phyloP scores from a whole-genome alignment of 2,888 invertebrate species.

The Amiota communis region DNA sequence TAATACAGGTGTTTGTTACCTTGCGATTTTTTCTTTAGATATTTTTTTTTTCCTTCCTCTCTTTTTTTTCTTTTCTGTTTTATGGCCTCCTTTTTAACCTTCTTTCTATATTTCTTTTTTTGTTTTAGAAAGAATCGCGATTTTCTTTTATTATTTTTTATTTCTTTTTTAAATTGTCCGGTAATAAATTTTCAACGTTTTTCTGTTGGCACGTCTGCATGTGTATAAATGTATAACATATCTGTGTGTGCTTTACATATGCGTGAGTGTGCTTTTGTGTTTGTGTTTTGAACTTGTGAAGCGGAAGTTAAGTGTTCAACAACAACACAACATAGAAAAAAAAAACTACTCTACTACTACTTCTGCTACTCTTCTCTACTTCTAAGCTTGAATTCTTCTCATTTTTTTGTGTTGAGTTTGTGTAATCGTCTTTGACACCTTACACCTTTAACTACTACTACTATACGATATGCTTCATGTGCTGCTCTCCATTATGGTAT shows the following conservation, averaged over 20 bases:
- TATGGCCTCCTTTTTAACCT: not conserved
- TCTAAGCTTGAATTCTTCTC: not conserved
- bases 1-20: slow-evolving; percentile 50
- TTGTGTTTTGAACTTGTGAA: slow-evolving; percentile 19
- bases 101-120: not conserved
- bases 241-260: not conserved
- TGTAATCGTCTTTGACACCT: too few species aligned
- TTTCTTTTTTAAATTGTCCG: slow-evolving; percentile 62
- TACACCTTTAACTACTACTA: too few species aligned
- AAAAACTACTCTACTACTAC: not conserved
- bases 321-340: not conserved
- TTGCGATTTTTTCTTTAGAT: slow-evolving; percentile 31
- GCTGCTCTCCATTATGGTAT: too few species aligned
- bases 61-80: slow-evolving; percentile 22
- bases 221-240: slow-evolving; percentile 31
- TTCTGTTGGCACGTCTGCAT: slow-evolving; percentile 37
- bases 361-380: not conserved
- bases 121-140: not conserved
- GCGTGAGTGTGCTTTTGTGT: slow-evolving; percentile 7
- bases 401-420: not conserved
- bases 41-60: slow-evolving; percentile 41
- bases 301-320: slow-evolving; percentile 12
- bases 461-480: too few species aligned
- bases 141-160: slow-evolving; percentile 25
- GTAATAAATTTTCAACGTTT: slow-evolving; percentile 69